Evolutionary conservation across 2,113 vertebrate species (phyloP).

Genomic region (Actenoides lindsayi): DNA sequence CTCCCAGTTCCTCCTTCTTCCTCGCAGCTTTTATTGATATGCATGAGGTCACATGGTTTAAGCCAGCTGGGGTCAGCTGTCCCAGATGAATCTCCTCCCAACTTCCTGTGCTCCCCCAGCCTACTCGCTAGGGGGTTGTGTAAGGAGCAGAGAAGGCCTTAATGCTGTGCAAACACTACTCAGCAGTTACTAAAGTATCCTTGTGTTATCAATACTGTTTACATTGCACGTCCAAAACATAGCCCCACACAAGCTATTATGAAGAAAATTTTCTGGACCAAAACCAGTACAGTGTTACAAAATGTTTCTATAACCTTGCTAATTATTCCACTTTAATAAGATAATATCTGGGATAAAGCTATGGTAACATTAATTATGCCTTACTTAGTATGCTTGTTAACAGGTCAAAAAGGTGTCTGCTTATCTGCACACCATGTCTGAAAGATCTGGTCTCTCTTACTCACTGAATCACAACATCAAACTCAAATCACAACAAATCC

Average conservation of each 20-base stretch:
- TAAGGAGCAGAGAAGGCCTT: neutral
- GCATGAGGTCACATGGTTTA: neutral
- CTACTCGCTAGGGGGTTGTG: neutral
- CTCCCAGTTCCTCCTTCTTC: neutral
- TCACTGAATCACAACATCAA: neutral
- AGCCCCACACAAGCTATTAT: too few relatives aligned
- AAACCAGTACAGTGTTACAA: neutral
- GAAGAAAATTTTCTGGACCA: neutral
- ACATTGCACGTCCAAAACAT: neutral
- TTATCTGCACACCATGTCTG: neutral
- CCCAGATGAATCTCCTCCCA: neutral
- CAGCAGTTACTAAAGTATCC: too few relatives aligned
- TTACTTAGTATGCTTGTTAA: neutral
- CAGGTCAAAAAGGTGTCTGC: neutral
- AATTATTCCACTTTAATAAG: neutral
- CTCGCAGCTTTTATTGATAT: neutral
- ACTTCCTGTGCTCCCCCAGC: neutral
- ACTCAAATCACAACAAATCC: neutral
- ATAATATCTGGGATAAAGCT: neutral
- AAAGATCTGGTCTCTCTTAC: neutral
- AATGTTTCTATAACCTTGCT: neutral
- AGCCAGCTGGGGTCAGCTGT: neutral
- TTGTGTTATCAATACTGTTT: neutral
- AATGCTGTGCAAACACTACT: neutral
- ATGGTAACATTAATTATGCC: neutral